Evolutionary conservation across 2,113 vertebrate genomes (phyloP).

Genomic region (Cynoglossus semilaevis): DNA sequence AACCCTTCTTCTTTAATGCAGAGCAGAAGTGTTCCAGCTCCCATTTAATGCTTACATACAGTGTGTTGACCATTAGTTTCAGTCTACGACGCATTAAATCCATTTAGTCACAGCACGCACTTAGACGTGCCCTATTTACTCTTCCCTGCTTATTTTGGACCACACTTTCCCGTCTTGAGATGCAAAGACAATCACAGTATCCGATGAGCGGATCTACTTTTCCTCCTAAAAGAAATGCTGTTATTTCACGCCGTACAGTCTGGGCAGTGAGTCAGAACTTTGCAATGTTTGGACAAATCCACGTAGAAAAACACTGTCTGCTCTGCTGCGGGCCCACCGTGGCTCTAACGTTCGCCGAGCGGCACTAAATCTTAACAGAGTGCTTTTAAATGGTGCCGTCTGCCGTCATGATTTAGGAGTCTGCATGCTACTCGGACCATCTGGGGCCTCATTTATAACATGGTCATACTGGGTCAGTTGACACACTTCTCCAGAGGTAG

Average conservation of each 20-base stretch:
- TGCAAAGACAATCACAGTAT: background rate
- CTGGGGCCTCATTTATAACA: constrained; percentile 13
- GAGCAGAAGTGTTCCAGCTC: constrained; percentile 54
- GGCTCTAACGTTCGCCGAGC: constrained; percentile 29
- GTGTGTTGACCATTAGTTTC: constrained; percentile 42
- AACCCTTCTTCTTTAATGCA: constrained; percentile 23
- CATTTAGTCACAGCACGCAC: constrained; percentile 51
- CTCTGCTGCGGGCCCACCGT: constrained; percentile 43
- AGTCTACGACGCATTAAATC: constrained; percentile 49
- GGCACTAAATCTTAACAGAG: constrained; percentile 32
- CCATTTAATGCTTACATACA: constrained; percentile 25
- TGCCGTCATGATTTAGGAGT: background rate
- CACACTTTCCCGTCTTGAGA: constrained; percentile 1
- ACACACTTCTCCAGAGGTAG: background rate
- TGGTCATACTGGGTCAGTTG: constrained; percentile 3
- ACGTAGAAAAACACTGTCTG: constrained; percentile 47
- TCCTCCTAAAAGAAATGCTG: background rate
- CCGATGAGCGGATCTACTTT: background rate
- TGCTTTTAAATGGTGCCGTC: constrained; percentile 13
- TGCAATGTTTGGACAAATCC: background rate
- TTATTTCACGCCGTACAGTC: constrained; percentile 29
- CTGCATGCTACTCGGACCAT: constrained; percentile 35
- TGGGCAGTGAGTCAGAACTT: constrained; percentile 5
- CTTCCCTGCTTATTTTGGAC: constrained; percentile 24
- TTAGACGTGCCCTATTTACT: constrained; percentile 45